These are phyloP conservation scores for Hipposideros armiger DNA, from an alignment of 2,113 vertebrate species.

Conservation along the genomic window DNA sequence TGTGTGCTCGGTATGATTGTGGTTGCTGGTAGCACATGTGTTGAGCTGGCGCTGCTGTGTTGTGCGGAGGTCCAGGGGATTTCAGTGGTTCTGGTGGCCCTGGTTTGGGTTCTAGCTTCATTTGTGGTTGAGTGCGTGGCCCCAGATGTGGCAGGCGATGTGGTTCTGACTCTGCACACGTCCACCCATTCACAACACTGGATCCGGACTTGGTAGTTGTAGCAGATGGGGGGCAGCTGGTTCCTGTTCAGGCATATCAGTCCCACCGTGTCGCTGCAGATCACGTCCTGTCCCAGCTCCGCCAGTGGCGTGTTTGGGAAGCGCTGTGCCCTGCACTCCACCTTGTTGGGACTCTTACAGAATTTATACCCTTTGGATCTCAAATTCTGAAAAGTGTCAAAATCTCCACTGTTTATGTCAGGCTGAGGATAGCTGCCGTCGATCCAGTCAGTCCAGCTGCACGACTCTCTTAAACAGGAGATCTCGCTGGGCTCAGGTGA, in stretches of 20 bases:
- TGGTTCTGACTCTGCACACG: not conserved
- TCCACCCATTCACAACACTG: slow-evolving; percentile 81
- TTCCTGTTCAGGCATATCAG: slow-evolving; percentile 85
- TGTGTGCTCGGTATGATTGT: slow-evolving; percentile 38
- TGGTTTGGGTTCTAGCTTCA: accelerated
- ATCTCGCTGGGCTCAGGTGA: accelerated
- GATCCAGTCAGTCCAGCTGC: slow-evolving; percentile 85
- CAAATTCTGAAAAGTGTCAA: slow-evolving; percentile 86
- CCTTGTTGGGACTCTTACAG: slow-evolving; percentile 43
- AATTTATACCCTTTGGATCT: slow-evolving; percentile 62
- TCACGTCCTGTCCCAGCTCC: slow-evolving; percentile 70
- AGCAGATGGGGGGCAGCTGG: slow-evolving; percentile 79
- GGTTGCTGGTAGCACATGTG: slow-evolving; percentile 25
- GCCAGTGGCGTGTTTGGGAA: slow-evolving; percentile 41
- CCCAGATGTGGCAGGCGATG: accelerated
- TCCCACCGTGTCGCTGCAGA: slow-evolving; percentile 74
- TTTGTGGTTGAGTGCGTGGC: accelerated
- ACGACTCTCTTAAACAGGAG: slow-evolving; percentile 69
- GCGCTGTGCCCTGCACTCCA: slow-evolving; percentile 83
- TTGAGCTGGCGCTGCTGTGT: slow-evolving; percentile 33
- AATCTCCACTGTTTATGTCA: slow-evolving; percentile 77
- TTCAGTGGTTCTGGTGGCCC: accelerated
- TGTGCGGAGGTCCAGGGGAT: accelerated
- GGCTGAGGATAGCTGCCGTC: slow-evolving; percentile 79
- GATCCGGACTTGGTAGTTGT: slow-evolving; percentile 87